phyloP scores from a whole-genome alignment of 2,113 vertebrate genomes.

The Neogobius melanostomus region DNA sequence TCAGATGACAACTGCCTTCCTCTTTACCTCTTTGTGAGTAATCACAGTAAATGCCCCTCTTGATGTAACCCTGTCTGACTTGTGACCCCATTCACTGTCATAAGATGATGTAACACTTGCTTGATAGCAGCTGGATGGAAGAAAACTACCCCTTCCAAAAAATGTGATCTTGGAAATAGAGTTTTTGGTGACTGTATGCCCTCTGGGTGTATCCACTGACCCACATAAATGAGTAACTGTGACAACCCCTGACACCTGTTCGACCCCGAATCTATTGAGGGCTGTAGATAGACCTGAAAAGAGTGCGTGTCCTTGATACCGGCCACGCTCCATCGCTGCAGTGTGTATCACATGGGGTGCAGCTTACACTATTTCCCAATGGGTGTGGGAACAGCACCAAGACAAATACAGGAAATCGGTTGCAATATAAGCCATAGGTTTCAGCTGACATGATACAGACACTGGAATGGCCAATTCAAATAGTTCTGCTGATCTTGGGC shows the following conservation, averaged over 20 bases:
- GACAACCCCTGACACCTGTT: slow-evolving; percentile 37
- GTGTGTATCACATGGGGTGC: slow-evolving; percentile 50
- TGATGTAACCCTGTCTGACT: not conserved
- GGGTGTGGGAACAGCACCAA: slow-evolving; percentile 30
- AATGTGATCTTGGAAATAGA: not conserved
- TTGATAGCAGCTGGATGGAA: not conserved
- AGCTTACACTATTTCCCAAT: slow-evolving; percentile 28
- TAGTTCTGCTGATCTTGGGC: not conserved
- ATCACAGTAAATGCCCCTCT: not conserved
- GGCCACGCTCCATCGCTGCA: slow-evolving; percentile 41
- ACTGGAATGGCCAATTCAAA: slow-evolving; percentile 18
- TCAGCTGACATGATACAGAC: slow-evolving; percentile 13
- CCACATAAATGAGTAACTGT: slow-evolving; percentile 36
- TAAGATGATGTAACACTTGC: no score
- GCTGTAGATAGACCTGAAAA: slow-evolving; percentile 16
- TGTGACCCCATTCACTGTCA: not conserved
- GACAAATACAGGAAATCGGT: slow-evolving; percentile 32
- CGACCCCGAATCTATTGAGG: slow-evolving; percentile 54
- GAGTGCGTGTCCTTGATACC: slow-evolving; percentile 44
- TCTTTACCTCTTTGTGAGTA: not conserved
- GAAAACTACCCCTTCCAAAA: not conserved
- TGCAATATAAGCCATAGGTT: slow-evolving; percentile 9
- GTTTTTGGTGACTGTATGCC: slow-evolving; percentile 5
- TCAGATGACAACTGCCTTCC: not conserved
- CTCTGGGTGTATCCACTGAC: slow-evolving; percentile 7